Evolutionary conservation across 2,113 vertebrate species (phyloP).

Genomic region (Chaenogobius annularis): DNA sequence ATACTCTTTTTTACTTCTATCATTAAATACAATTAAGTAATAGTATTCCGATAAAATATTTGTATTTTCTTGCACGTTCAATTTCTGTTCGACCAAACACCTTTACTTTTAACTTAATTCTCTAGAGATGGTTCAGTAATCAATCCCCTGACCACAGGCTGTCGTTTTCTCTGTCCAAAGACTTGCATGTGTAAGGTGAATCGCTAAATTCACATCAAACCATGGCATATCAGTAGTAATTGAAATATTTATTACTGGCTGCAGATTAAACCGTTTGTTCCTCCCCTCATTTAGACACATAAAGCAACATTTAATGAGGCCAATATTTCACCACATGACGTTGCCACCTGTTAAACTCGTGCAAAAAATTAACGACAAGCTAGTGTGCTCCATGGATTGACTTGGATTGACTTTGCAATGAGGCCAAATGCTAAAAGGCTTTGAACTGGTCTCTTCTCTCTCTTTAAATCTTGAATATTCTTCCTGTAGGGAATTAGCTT

Average conservation of each 20-base stretch:
- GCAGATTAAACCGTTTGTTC: too few relatives aligned
- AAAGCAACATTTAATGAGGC: neutral
- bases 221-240: too few relatives aligned
- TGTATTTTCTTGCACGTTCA: neutral
- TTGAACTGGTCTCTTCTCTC: neutral
- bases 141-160: neutral
- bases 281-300: too few relatives aligned
- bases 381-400: neutral
- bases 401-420: neutral
- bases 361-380: neutral
- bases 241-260: neutral
- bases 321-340: neutral
- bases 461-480: slow-evolving; percentile 9
- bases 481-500: slow-evolving; percentile 77
- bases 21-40: too few relatives aligned
- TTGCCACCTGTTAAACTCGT: neutral
- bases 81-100: neutral
- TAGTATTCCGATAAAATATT: neutral
- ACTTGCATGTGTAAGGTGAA: neutral
- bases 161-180: neutral
- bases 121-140: neutral
- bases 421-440: neutral
- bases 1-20: too few relatives aligned
- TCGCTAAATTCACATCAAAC: neutral
- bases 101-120: neutral